Conservation (phyloP, 2,797 vertebrate genomes). For the Tympanoctomys barrerae region DNA sequence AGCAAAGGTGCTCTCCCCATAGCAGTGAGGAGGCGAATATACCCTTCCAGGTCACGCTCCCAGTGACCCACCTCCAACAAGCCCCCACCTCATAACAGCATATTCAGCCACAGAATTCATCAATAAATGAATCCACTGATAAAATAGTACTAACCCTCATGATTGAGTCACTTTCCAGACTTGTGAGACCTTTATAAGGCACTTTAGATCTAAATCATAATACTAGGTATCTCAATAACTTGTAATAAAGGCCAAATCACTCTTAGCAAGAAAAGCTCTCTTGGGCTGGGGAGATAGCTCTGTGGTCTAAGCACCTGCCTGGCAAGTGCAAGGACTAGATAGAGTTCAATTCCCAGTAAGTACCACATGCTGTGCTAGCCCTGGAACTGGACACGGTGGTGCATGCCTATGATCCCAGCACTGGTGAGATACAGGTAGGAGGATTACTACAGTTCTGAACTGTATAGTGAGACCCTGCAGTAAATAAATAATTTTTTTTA, state of each 20-base stretch:
- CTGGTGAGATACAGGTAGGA: no score
- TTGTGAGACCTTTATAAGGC: background rate
- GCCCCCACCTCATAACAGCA: background rate
- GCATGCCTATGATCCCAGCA: no score
- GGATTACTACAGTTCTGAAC: no score
- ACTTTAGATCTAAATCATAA: background rate
- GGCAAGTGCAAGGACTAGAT: no score
- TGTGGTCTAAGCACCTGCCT: no score
- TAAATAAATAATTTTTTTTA: no score
- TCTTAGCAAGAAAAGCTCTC: background rate
- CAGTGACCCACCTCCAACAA: background rate
- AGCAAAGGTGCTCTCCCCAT: background rate
- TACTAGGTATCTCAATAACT: background rate
- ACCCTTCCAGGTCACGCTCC: background rate
- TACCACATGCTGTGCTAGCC: no score
- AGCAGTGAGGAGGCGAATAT: background rate
- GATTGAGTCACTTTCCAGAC: background rate
- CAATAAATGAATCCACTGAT: background rate
- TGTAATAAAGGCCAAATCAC: background rate
- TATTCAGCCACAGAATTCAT: background rate
- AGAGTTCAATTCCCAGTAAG: no score
- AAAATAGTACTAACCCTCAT: background rate
- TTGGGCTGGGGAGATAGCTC: no score
- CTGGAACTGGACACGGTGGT: no score
- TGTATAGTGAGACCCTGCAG: no score